phyloP scores from a whole-genome alignment of 2,888 invertebrate species.

The Orchestes rusci region DNA sequence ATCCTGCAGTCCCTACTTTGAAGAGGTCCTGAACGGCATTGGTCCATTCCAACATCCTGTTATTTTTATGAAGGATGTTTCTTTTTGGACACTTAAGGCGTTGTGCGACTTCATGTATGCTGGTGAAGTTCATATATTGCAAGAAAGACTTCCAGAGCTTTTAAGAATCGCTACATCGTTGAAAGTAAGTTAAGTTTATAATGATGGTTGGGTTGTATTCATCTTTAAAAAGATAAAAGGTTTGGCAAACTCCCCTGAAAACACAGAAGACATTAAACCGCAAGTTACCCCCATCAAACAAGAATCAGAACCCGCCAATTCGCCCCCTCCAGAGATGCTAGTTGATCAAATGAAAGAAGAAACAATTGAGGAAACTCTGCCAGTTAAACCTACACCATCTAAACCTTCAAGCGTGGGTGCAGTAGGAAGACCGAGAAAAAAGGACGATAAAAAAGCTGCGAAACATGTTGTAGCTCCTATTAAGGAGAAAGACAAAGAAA shows the following conservation, averaged over 20 bases:
- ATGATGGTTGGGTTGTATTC: not conserved
- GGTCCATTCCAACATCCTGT: constrained; percentile 46
- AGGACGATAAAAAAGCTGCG: too few species aligned
- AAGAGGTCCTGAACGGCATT: constrained; percentile 44
- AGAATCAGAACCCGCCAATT: too few species aligned
- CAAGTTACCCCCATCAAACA: constrained; percentile 13
- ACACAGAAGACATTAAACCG: too few species aligned
- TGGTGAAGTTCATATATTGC: constrained; percentile 47
- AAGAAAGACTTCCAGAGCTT: constrained; percentile 44
- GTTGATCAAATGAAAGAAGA: constrained; percentile 28
- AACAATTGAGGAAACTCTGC: constrained; percentile 15
- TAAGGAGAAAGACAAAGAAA: too few species aligned
- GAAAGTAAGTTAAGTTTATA: constrained; percentile 34
- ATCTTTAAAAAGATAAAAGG: constrained; percentile 43
- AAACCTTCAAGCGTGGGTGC: too few species aligned
- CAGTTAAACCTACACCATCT: too few species aligned
- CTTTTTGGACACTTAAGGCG: constrained; percentile 47
- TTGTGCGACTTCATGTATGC: constrained; percentile 50
- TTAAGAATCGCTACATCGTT: constrained; percentile 45
- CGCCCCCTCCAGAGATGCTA: too few species aligned
- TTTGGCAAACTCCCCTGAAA: constrained; percentile 27
- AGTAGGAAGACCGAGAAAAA: too few species aligned
- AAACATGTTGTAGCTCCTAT: too few species aligned
- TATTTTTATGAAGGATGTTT: constrained; percentile 46
- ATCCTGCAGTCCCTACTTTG: constrained; percentile 48